Evolutionary conservation across 1,140 invertebrate species (phyloP), one percentile per base, ranked within the genome.

Genomic region (Tribolium castaneum): DNA sequence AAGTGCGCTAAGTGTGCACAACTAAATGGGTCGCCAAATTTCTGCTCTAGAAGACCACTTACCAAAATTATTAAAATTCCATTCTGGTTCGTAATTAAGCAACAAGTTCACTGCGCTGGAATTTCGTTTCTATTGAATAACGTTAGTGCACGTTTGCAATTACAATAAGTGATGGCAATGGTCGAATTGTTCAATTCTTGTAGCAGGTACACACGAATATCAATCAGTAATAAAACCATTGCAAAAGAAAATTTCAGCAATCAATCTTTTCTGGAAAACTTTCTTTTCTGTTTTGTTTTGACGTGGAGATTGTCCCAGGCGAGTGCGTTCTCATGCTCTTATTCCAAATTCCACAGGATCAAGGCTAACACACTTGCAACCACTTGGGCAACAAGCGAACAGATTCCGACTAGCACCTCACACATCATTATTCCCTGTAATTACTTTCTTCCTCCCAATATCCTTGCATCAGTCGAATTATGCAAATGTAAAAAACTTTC

Each of bases 371-470:
- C 59, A 66, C 59, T 10, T 12, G 25, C 5, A 35, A 35, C 25
- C 19, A 30, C 9, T 62, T 56, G 12, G 25, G n/a, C 6, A 13
- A 13, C 59, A 66, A 12, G 2, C 59, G 45, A 66, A 62, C 34
- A 62, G 34, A 66, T 66, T 66, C 22, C 35, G 56, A 13, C 56
- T 56, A 19, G 4, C 3, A 66, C 59, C 59, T 66, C 9, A 66
- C 59, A 66, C 22, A 35, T 66, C 59, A 66, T 66, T 62, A 62
- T 62, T 62, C 56, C 13, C 35, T 35, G 13, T 66, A 66, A 66
- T 66, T 66, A 66, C 59, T 66, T 66, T 66, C 59, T 66, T 66
- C 59, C 59, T 66, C 59, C 12, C 59, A 35, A 66, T 66, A 66
- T 39, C 59, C 59, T 66, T 66, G 59, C 59, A 66, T 66, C 59